Evolutionary conservation across 1,140 invertebrate species (phyloP), one percentile per base, ranked within the genome.

Genomic region (Planococcus citri): DNA sequence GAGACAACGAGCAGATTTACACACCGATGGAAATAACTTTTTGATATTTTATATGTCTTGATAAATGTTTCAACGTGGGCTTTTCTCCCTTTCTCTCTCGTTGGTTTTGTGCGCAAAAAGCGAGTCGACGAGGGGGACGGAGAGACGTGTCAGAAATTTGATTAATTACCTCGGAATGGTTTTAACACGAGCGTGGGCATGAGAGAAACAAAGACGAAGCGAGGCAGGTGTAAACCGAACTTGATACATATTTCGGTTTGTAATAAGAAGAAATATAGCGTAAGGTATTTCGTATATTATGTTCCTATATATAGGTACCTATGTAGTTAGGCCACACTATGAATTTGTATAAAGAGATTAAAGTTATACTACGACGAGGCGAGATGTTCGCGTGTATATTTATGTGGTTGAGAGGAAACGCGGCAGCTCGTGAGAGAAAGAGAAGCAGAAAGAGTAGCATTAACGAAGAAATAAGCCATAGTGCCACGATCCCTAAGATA

Each of bases 291-390:
- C 41, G 41, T 51, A 51, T 51, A 51, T n/a, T 2, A 6, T 9
- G 29, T 12, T 33, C 41, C 12, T 37, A 37, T 8, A 37, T 37
- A 17, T n/a, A 51, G 10, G 17, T n/a, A n/a, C n/a, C 17, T 20
- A 20, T 20, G 17, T 6, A 17, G 6, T 51, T 3, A 33, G 17
- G n/a, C 6, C 6, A 20, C 6, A 17, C 6, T 3, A 3, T 2
- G 41, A 51, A 51, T 51, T 51, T 51, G 41, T 51, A n/a, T n/a
- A 51, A 51, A 51, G 41, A n/a, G 41, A 51, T 51, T 51, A 51
- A 51, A 51, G 41, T 20, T 51, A 51, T 14, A 20, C 41, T 2
- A 4, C 12, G 41, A 51, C 17, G 41, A 17, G n/a, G n/a, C n/a
- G n/a, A n/a, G n/a, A n/a, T n/a, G n/a, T n/a, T n/a, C n/a, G n/a